A percentile compares a stretch with the other conserved stretches of the same genome.
Conservation (phyloP, 1,140 invertebrate species). For the Elysia chlorotica region DNA sequence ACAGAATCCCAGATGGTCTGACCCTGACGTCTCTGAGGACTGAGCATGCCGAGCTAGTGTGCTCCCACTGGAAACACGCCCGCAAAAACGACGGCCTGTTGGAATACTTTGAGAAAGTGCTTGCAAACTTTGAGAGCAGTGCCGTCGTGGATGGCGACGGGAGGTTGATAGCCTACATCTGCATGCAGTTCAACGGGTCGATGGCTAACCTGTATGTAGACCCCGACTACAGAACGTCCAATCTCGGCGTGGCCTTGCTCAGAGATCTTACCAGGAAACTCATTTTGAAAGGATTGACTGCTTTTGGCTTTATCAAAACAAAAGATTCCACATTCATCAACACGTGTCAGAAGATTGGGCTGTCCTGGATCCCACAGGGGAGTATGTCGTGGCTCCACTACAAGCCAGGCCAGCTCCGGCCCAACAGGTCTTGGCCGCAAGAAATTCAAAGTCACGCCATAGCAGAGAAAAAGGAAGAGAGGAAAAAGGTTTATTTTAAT, state of each 20-base stretch:
- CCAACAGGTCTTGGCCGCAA: too few relatives aligned
- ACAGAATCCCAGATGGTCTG: conserved; percentile 36
- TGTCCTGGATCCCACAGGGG: conserved; percentile 43
- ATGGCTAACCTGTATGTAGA: conserved; percentile 45
- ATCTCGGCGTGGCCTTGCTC: conserved; percentile 37
- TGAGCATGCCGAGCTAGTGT: conserved; percentile 29
- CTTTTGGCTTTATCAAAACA: conserved; percentile 41
- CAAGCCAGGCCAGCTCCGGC: too few relatives aligned
- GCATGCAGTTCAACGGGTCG: conserved; percentile 46
- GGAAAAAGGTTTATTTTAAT: too few relatives aligned
- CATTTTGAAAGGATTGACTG: conserved; percentile 28
- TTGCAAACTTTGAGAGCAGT: conserved; percentile 40
- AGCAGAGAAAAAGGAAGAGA: not conserved
- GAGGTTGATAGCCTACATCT: conserved; percentile 39
- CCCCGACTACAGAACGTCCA: conserved; percentile 31
- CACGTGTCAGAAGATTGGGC: conserved; percentile 34
- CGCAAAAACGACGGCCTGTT: conserved; percentile 33
- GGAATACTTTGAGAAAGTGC: conserved; percentile 35
- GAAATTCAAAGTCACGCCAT: not conserved
- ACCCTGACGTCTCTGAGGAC: conserved; percentile 26
- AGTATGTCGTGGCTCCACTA: conserved; percentile 43
- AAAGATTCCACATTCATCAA: conserved; percentile 37
- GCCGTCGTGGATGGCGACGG: conserved; percentile 34
- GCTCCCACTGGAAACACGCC: conserved; percentile 34
- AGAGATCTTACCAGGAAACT: conserved; percentile 36